A percentile compares a stretch with the other conserved stretches of the same genome.
These are phyloP conservation scores for Labrus mixtus DNA, from an alignment of 2,113 vertebrate genomes.

Conservation along the genomic window DNA sequence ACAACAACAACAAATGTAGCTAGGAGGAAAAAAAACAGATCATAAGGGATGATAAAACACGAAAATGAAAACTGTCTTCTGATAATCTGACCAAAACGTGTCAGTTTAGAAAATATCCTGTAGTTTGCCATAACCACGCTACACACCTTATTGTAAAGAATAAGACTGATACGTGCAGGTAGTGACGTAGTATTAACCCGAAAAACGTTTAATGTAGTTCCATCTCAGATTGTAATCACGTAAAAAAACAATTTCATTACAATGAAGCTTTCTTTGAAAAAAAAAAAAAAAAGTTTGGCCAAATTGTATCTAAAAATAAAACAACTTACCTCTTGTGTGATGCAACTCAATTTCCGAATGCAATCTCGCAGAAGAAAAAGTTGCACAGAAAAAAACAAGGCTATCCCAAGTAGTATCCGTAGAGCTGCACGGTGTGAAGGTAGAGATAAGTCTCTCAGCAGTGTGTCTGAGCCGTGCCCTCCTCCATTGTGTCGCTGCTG, in stretches of 20 bases:
- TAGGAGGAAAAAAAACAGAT: not conserved
- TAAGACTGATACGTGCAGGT: not conserved
- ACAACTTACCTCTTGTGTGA: constrained; percentile 48
- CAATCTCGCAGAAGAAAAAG: constrained; percentile 1
- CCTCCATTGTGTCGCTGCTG: constrained; percentile 54
- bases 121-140: not conserved
- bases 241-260: not conserved
- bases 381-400: not conserved
- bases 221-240: not conserved
- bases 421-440: constrained; percentile 4
- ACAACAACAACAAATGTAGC: constrained; percentile 67
- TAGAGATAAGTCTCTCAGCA: constrained; percentile 32
- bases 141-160: not conserved
- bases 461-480: constrained; percentile 6
- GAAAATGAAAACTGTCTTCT: not conserved
- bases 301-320: not conserved
- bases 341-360: constrained; percentile 26
- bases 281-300: not conserved
- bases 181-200: too few species aligned
- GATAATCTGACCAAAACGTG: not conserved
- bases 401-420: constrained; percentile 18
- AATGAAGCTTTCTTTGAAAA: not conserved
- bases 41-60: not conserved
- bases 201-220: not conserved
- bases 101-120: not conserved